phyloP scores from a whole-genome alignment of 2,113 vertebrate genomes.

The Actenoides lindsayi region DNA sequence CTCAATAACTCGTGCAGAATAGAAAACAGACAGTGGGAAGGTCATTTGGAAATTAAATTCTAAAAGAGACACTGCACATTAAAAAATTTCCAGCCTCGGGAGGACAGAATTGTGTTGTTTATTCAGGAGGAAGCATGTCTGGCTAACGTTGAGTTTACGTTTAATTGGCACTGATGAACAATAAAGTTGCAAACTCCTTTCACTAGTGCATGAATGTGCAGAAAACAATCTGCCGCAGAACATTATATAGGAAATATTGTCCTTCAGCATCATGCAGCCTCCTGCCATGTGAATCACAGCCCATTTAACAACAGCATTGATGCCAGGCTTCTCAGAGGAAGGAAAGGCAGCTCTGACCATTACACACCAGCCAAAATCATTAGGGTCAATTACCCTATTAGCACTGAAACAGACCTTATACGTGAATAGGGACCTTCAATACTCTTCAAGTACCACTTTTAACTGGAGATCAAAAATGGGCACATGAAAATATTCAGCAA shows the following conservation, averaged over 20 bases:
- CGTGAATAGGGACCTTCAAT: background rate
- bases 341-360: conserved; percentile 27
- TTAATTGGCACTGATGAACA: conserved; percentile 54
- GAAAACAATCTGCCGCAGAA: conserved; percentile 22
- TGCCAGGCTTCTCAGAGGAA: background rate
- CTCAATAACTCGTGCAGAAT: background rate
- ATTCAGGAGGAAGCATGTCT: conserved; percentile 35
- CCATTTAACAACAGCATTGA: background rate
- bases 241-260: conserved; percentile 18
- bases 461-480: background rate
- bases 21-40: background rate
- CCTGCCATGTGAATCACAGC: conserved; percentile 23
- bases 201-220: background rate
- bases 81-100: background rate
- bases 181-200: conserved; percentile 52
- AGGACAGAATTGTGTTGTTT: conserved; percentile 39
- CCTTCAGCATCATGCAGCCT: conserved; percentile 3
- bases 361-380: conserved; percentile 26
- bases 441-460: background rate
- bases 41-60: conserved; percentile 47
- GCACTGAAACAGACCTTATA: conserved; percentile 5
- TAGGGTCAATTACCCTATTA: conserved; percentile 51
- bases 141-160: conserved; percentile 4
- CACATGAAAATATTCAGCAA: background rate
- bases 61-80: background rate